A percentile compares a stretch with the other conserved stretches of the same genome.
Evolutionary conservation across 2,888 invertebrate genomes (phyloP).

Genomic region (Galerucella nymphaeae): DNA sequence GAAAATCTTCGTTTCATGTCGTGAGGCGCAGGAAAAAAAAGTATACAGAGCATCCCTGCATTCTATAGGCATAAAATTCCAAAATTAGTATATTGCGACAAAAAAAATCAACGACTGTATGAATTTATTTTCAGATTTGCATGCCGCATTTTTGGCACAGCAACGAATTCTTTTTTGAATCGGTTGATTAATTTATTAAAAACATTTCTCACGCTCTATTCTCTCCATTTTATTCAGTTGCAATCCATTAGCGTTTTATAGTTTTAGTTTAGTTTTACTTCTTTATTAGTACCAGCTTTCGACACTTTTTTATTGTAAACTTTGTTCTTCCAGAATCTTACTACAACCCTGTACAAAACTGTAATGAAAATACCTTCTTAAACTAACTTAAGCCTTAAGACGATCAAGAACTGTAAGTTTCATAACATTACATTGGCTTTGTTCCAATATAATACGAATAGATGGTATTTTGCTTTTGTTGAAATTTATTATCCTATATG

Average conservation of each 20-base stretch:
- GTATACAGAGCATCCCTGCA: too few relatives aligned
- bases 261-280: background rate
- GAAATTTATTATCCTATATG: constrained; percentile 6
- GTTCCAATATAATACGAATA: background rate
- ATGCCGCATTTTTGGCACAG: too few relatives aligned
- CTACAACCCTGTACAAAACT: too few relatives aligned
- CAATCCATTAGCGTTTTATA: background rate
- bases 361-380: too few relatives aligned
- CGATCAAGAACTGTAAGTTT: background rate
- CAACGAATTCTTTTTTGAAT: too few relatives aligned
- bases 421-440: constrained; percentile 1
- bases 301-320: background rate
- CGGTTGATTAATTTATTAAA: background rate
- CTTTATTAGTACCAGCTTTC: background rate
- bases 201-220: background rate
- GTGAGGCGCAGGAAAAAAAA: background rate
- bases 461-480: constrained; percentile 12
- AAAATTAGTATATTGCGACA: too few relatives aligned
- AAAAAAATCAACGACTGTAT: too few relatives aligned
- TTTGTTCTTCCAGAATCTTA: too few relatives aligned
- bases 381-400: too few relatives aligned
- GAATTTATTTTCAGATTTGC: too few relatives aligned
- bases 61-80: too few relatives aligned
- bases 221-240: background rate
- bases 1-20: background rate